These are phyloP conservation scores for Seira sanloemensis DNA, from an alignment of 2,888 invertebrate genomes.

Conservation along the genomic window DNA sequence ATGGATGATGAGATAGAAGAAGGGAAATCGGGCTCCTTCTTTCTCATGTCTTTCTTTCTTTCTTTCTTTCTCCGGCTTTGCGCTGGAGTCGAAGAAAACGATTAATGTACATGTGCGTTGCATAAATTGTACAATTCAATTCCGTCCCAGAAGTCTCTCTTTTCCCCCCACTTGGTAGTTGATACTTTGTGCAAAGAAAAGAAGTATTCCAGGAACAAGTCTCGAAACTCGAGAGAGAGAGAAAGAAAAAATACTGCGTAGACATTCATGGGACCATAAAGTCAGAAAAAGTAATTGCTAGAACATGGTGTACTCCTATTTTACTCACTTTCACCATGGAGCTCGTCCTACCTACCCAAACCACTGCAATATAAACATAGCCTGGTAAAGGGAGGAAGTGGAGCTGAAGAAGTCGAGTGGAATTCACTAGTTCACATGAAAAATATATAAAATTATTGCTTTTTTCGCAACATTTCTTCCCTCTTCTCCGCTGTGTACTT, in stretches of 20 bases:
- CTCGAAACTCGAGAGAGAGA: neutral
- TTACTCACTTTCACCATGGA: neutral
- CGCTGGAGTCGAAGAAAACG: neutral
- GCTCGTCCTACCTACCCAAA: neutral
- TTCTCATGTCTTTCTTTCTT: neutral
- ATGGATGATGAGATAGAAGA: neutral
- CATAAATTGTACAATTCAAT: constrained; percentile 26
- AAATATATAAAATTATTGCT: constrained; percentile 1
- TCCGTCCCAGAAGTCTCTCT: neutral
- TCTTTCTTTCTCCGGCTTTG: neutral
- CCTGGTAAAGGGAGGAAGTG: neutral
- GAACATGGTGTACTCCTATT: constrained; percentile 15
- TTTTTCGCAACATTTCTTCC: neutral
- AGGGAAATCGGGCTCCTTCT: neutral
- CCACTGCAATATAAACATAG: neutral
- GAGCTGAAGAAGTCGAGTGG: neutral
- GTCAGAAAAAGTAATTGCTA: constrained; percentile 36
- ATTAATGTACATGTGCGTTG: constrained; percentile 29
- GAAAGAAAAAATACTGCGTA: neutral
- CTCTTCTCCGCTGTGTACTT: neutral
- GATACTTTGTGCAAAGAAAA: neutral
- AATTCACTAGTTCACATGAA: neutral
- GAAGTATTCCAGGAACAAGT: neutral
- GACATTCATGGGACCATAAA: constrained; percentile 34
- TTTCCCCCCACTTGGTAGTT: neutral